Evolutionary conservation across 1,140 invertebrate genomes (phyloP).

Genomic region (Cydia amplana): DNA sequence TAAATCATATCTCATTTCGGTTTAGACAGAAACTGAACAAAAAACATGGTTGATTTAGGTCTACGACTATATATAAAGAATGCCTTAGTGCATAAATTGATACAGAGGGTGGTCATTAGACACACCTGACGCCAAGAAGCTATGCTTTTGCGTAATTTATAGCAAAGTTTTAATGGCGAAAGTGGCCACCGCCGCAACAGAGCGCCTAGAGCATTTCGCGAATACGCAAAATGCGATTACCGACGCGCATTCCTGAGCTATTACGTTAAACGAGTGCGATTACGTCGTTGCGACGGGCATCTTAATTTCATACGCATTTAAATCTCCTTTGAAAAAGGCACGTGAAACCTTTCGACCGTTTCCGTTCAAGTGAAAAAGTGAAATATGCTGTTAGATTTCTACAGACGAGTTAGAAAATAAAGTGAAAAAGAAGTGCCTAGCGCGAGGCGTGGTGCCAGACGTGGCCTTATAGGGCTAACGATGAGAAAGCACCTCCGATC

Average conservation of each 20-base stretch:
- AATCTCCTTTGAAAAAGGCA: conserved; percentile 46
- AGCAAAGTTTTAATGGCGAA: conserved; percentile 53
- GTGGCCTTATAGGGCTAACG: conserved; percentile 76
- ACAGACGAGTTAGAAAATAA: conserved; percentile 76
- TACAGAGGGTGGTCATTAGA: conserved; percentile 46
- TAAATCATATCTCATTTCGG: background rate
- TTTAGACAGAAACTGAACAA: conserved; percentile 7
- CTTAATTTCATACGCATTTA: conserved; percentile 59
- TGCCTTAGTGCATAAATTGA: conserved; percentile 39
- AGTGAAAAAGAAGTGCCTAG: conserved; percentile 74
- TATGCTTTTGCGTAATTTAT: conserved; percentile 50
- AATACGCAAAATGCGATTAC: conserved; percentile 57
- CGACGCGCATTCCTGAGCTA: conserved; percentile 53
- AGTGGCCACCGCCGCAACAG: conserved; percentile 36
- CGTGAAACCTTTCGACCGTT: conserved; percentile 51
- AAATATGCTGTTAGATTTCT: conserved; percentile 76
- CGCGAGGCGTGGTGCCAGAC: conserved; percentile 69
- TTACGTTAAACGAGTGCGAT: conserved; percentile 63
- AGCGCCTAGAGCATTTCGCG: conserved; percentile 58
- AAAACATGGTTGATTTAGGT: conserved; percentile 5
- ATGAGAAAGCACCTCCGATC: conserved; percentile 76
- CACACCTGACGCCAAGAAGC: conserved; percentile 43
- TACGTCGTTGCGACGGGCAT: conserved; percentile 56
- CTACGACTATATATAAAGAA: background rate
- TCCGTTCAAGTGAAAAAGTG: conserved; percentile 60